Evolutionary conservation across 2,888 invertebrate species (phyloP).

Genomic region (Cistogaster globosa): DNA sequence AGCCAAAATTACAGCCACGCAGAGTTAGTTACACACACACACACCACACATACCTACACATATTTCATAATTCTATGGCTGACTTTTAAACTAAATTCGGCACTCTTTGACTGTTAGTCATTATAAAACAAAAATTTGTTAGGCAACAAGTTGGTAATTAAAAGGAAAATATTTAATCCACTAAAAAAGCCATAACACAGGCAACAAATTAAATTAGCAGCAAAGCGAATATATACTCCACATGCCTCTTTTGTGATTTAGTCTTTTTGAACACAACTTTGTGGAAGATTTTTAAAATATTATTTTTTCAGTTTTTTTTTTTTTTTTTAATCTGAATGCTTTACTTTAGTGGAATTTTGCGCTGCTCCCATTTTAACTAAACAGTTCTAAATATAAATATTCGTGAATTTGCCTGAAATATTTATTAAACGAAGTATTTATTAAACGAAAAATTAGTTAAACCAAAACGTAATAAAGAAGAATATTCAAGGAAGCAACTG

Average conservation of each 20-base stretch:
- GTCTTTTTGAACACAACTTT: constrained; percentile 3
- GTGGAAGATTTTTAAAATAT: not conserved
- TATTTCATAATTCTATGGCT: constrained; percentile 41
- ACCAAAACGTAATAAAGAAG: not conserved
- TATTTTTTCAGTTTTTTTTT: not conserved
- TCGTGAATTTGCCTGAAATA: constrained; percentile 22
- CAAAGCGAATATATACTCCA: not conserved
- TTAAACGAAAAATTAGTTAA: not conserved
- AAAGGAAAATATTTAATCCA: constrained; percentile 10
- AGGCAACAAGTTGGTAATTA: constrained; percentile 59
- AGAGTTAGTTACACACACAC: not conserved
- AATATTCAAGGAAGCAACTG: constrained; percentile 23
- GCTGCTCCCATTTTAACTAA: not conserved
- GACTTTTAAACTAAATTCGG: constrained; percentile 5
- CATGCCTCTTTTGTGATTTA: not conserved
- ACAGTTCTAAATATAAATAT: not conserved
- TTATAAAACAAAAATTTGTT: not conserved
- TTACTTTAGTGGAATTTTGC: constrained; percentile 38
- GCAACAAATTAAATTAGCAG: constrained; percentile 3
- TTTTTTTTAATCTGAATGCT: constrained; percentile 23
- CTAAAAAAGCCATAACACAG: constrained; percentile 4
- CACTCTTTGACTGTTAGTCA: not conserved
- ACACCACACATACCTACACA: constrained; percentile 1
- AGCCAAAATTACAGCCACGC: not conserved
- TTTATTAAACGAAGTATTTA: constrained; percentile 28